Evolutionary conservation across 2,113 vertebrate species (phyloP).

Genomic region (Podarcis cretensis): DNA sequence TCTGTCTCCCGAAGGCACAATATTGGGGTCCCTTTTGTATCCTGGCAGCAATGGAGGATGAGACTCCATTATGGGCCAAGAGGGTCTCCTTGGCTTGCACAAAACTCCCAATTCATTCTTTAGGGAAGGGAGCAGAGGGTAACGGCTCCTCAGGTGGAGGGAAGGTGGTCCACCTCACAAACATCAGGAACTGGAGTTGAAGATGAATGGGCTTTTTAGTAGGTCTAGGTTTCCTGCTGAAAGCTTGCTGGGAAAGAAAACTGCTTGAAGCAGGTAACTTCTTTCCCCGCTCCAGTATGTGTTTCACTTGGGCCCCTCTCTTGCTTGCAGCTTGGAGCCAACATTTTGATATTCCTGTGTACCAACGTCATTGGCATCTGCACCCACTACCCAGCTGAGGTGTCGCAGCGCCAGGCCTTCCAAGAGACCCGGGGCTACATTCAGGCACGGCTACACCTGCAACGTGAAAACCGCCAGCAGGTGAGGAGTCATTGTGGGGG

Average conservation of each 20-base stretch:
- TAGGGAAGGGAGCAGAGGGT: neutral
- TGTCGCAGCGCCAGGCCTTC: conserved; percentile 96
- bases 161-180: neutral
- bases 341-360: conserved; percentile 94
- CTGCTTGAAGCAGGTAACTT: neutral
- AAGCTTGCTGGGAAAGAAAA: neutral
- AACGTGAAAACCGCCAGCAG: conserved; percentile 96
- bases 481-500: conserved; percentile 55
- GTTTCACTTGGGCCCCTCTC: neutral
- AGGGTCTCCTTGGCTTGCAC: conserved; percentile 22
- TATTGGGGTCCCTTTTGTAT: neutral
- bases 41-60: neutral
- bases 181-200: neutral
- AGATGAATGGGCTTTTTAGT: neutral
- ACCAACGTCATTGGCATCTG: conserved; percentile 96
- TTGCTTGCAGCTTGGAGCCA: conserved; percentile 86
- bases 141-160: neutral
- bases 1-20: neutral
- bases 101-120: conserved; percentile 58
- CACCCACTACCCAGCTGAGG: conserved; percentile 95
- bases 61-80: conserved; percentile 43
- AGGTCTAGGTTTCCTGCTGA: no score
- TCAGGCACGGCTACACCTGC: conserved; percentile 92
- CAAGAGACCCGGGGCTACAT: conserved; percentile 96
- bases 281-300: neutral